Evolutionary conservation across 2,888 invertebrate species (phyloP), one percentile per base, ranked within the genome.

Genomic region (Patella ulyssiponensis): DNA sequence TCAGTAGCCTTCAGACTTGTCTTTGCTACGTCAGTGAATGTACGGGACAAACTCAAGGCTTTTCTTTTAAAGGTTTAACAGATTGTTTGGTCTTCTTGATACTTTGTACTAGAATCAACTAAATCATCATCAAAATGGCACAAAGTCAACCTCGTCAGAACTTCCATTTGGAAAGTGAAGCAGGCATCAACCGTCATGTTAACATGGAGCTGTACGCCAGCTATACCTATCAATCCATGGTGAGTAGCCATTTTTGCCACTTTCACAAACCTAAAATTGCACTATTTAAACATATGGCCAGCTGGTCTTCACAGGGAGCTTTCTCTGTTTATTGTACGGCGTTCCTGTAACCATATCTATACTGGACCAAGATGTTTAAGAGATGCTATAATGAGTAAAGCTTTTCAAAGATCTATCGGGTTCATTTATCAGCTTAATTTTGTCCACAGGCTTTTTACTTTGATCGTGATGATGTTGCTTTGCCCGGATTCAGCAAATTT

Each of bases 391-490:
- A 44, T 9, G 1, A 44, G 44, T 9, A 7, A 44, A 44, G 9
- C 44, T 44, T 44, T 44, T 44, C 7, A 44, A 44, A 9, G 44
- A 44, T 44, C 44, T 44, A 9, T 44, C 44, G 44, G 44, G 9
- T 44, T 44, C 44, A 44, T 44, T 44, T 9, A 44, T 44, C 44
- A 44, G 44, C 4, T 44, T 44, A 9, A 44, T 44, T 44, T 44
- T 44, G 44, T 9, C 9, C 9, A 44, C 44, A 91, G 95, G 95
- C 95, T 14, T 95, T 93, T 91, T 94, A 96, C 91, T 97, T 96
- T 90, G 94, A 96, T 87, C 94, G 96, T 78, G 95, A 95, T 86
- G 96, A 97, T 91, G 94, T 97, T 1, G 96, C 96, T 17, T 92
- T 96, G 77, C 85, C 83, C 73, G 93, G 93, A 58, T 91, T 92